Percentiles rank a stretch among this genome's conserved stretches.
These are phyloP conservation scores for Xiphias gladius DNA, from an alignment of 2,113 vertebrate genomes.

Conservation along the genomic window DNA sequence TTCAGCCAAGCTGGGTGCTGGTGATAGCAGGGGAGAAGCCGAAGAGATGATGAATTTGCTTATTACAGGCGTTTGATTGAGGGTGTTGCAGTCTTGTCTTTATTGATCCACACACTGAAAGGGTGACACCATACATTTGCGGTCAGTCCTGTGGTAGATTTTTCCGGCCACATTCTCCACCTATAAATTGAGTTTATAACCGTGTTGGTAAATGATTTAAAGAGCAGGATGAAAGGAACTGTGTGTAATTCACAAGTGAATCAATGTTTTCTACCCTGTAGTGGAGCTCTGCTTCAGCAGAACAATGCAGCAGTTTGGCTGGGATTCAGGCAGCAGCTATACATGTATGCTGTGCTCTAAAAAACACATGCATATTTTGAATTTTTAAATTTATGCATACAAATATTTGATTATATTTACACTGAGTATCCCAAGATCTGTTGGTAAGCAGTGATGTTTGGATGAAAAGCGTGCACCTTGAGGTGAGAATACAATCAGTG, in stretches of 20 bases:
- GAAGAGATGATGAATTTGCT: conserved; percentile 67
- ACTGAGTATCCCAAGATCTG: neutral
- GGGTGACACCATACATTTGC: conserved; percentile 51
- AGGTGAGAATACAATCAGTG: neutral
- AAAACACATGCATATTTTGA: no score
- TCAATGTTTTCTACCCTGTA: conserved; percentile 31
- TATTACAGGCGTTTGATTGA: conserved; percentile 67
- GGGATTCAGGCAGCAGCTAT: neutral
- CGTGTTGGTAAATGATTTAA: conserved; percentile 45
- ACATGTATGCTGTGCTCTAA: neutral
- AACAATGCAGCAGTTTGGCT: conserved; percentile 10
- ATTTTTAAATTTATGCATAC: no score
- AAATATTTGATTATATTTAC: no score
- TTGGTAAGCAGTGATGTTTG: neutral
- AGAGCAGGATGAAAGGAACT: conserved; percentile 26
- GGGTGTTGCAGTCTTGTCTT: conserved; percentile 43
- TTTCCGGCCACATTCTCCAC: conserved; percentile 46
- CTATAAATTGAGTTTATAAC: conserved; percentile 66
- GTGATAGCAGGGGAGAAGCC: conserved; percentile 19
- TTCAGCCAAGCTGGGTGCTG: neutral
- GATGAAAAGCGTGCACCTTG: neutral
- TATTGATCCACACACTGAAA: conserved; percentile 70
- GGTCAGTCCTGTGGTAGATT: conserved; percentile 34
- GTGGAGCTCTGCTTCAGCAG: conserved; percentile 23
- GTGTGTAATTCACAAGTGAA: conserved; percentile 24